A percentile compares a stretch with the other conserved stretches of the same genome.
Evolutionary conservation across 2,888 invertebrate genomes (phyloP).

Genomic region (Cetonia aurata): DNA sequence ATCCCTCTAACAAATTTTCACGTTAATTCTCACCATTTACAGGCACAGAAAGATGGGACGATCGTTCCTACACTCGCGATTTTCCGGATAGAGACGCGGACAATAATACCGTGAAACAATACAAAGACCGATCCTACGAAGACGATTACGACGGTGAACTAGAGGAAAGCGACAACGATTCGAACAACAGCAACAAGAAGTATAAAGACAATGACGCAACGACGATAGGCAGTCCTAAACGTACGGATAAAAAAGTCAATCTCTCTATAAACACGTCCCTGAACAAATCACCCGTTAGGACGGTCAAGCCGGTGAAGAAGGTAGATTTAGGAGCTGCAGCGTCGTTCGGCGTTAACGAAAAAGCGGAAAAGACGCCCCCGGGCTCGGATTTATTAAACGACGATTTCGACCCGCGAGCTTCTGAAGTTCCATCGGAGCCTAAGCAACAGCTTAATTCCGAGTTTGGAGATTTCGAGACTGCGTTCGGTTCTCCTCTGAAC

Average conservation of each 20-base stretch:
- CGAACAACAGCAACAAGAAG: slow-evolving; percentile 63
- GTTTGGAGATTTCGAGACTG: slow-evolving; percentile 84
- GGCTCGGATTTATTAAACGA: slow-evolving; percentile 69
- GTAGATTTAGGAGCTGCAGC: slow-evolving; percentile 79
- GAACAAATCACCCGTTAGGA: slow-evolving; percentile 63
- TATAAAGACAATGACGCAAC: slow-evolving; percentile 59
- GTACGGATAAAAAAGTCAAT: slow-evolving; percentile 63
- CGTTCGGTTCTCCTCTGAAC: slow-evolving; percentile 67
- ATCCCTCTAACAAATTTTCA: too few relatives aligned
- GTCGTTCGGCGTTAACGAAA: slow-evolving; percentile 70
- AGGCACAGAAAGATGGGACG: slow-evolving; percentile 48
- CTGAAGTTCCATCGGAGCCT: slow-evolving; percentile 57
- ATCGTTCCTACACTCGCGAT: slow-evolving; percentile 31
- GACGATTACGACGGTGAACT: slow-evolving; percentile 76
- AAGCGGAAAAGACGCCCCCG: slow-evolving; percentile 57
- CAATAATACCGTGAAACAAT: slow-evolving; percentile 57
- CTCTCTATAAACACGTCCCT: slow-evolving; percentile 67
- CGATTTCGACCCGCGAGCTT: slow-evolving; percentile 74
- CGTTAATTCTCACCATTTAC: neutral
- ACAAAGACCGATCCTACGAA: slow-evolving; percentile 66
- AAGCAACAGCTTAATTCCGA: slow-evolving; percentile 65
- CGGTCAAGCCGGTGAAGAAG: slow-evolving; percentile 68
- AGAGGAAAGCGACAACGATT: slow-evolving; percentile 78
- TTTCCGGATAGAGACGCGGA: slow-evolving; percentile 48
- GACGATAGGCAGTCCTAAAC: slow-evolving; percentile 54